These are phyloP conservation scores for Seira musarum DNA, from an alignment of 2,888 invertebrate species.

Conservation along the genomic window DNA sequence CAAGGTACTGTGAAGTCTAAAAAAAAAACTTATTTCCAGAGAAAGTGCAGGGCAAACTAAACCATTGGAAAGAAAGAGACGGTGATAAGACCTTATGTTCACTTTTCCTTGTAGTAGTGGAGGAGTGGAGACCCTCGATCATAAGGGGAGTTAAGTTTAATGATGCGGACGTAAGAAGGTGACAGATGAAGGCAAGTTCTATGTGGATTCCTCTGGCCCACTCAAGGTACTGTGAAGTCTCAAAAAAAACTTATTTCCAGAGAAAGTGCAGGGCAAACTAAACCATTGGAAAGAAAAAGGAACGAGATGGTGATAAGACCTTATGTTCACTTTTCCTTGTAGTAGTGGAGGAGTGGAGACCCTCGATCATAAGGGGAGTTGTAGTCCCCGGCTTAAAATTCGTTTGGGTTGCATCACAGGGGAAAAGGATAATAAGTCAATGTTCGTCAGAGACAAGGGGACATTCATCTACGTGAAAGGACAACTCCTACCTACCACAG, in stretches of 20 bases:
- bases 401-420: too few relatives aligned
- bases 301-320: too few relatives aligned
- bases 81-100: too few relatives aligned
- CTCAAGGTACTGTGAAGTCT: too few relatives aligned
- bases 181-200: constrained; percentile 24
- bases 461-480: constrained; percentile 63
- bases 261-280: constrained; percentile 25
- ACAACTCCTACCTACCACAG: constrained; percentile 60
- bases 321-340: too few relatives aligned
- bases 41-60: constrained; percentile 26
- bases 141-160: constrained; percentile 1
- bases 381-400: too few relatives aligned
- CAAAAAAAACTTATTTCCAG: constrained; percentile 11
- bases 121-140: not conserved
- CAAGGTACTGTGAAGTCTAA: too few relatives aligned
- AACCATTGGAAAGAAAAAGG: too few relatives aligned
- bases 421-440: constrained; percentile 55
- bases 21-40: constrained; percentile 14
- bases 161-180: constrained; percentile 21
- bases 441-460: constrained; percentile 58
- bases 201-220: too few relatives aligned
- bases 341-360: constrained; percentile 9
- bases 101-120: too few relatives aligned
- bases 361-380: not conserved
- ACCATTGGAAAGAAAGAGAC: too few relatives aligned